Percentiles rank a stretch among this genome's conserved stretches.
Evolutionary conservation across 2,888 invertebrate species (phyloP).

Genomic region (Megastigmus dorsalis): DNA sequence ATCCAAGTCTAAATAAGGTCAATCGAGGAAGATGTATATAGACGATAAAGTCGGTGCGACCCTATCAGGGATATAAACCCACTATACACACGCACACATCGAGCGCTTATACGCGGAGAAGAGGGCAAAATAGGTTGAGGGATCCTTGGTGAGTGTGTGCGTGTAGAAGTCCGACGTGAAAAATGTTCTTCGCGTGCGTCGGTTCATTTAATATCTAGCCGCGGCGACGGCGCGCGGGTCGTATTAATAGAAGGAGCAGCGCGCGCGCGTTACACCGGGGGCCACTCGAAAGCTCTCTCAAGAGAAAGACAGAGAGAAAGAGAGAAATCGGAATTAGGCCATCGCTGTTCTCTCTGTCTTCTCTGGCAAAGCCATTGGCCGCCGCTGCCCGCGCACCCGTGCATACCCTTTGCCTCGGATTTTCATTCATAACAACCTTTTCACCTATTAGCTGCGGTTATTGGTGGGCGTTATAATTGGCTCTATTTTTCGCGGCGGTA

Average conservation of each 20-base stretch:
- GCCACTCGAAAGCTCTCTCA: too few relatives aligned
- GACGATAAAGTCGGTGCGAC: too few relatives aligned
- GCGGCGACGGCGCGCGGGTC: not conserved
- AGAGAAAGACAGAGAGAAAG: too few relatives aligned
- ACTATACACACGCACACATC: too few relatives aligned
- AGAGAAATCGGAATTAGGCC: conserved; percentile 18
- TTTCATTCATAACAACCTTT: conserved; percentile 11
- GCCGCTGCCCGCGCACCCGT: not conserved
- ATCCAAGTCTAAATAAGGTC: too few relatives aligned
- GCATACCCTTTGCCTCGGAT: not conserved
- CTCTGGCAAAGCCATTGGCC: conserved; percentile 6
- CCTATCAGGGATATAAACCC: too few relatives aligned
- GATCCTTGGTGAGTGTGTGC: too few relatives aligned
- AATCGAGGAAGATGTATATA: too few relatives aligned
- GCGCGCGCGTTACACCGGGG: not conserved
- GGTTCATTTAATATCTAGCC: conserved; percentile 54
- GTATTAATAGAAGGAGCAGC: conserved; percentile 58
- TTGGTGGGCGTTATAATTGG: not conserved
- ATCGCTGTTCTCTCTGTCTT: too few relatives aligned
- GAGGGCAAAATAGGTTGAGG: conserved; percentile 1
- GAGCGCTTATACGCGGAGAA: too few relatives aligned
- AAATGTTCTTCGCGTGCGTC: conserved; percentile 59
- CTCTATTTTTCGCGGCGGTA: not conserved
- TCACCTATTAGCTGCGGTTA: not conserved
- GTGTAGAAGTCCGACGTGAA: too few relatives aligned